Evolutionary conservation across 30 jellyfish, hydroid and myxozoan species (phyloP).

Genomic region (Catostylus mosaicus): DNA sequence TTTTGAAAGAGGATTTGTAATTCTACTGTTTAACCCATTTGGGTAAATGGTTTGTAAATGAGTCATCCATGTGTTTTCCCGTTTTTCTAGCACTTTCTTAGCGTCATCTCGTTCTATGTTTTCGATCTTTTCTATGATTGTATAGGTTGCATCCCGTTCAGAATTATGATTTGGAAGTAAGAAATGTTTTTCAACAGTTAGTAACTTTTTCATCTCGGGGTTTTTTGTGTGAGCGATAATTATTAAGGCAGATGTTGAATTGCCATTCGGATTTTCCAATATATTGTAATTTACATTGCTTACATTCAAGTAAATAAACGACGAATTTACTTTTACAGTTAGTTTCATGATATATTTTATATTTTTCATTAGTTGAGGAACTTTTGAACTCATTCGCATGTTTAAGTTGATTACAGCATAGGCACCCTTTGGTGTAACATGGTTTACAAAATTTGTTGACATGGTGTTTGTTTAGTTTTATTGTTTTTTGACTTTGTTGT

Average conservation of each 20-base stretch:
- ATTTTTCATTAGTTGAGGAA: not conserved
- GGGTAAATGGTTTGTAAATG: constrained; percentile 17
- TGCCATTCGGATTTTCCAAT: constrained; percentile 12
- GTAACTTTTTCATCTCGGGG: constrained; percentile 3
- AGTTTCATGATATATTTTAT: not conserved
- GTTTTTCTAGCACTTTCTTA: constrained; percentile 7
- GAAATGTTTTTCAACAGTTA: constrained; percentile 14
- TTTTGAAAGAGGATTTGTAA: constrained; percentile 9
- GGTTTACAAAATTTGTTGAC: constrained; percentile 6
- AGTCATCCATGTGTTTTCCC: constrained; percentile 20
- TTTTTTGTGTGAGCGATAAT: constrained; percentile 12
- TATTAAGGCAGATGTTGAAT: not conserved
- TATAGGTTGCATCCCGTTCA: constrained; percentile 14
- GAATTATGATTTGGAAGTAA: constrained; percentile 8
- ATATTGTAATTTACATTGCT: not conserved
- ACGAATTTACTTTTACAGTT: not conserved
- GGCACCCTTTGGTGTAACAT: not conserved
- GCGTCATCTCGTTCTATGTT: constrained; percentile 15
- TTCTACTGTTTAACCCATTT: constrained; percentile 28
- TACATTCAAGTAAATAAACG: constrained; percentile 3
- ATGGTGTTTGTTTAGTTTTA: not conserved
- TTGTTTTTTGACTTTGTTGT: not conserved
- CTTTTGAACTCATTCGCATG: not conserved
- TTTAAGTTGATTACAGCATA: not conserved
- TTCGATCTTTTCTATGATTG: constrained; percentile 2